These are phyloP conservation scores for Cataglyphis albicans DNA, from an alignment of 2,888 invertebrate genomes.

Conservation along the genomic window DNA sequence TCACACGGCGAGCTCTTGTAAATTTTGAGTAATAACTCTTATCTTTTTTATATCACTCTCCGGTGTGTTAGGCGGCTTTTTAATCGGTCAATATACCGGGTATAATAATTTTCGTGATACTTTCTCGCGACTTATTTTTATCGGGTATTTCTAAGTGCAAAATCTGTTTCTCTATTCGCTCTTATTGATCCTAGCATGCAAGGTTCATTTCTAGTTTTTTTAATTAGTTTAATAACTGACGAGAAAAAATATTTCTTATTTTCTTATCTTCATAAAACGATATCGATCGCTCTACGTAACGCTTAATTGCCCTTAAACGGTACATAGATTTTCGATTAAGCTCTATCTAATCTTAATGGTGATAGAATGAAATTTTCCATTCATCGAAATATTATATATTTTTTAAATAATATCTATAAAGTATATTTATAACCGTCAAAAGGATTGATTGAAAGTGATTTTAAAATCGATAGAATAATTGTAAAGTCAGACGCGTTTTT, in stretches of 20 bases:
- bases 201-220: not conserved
- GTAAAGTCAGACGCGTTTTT: not conserved
- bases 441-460: not conserved
- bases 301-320: not conserved
- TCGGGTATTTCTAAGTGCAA: constrained; percentile 3
- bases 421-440: not conserved
- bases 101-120: constrained; percentile 8
- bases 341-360: constrained; percentile 15
- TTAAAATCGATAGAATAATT: not conserved
- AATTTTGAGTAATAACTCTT: constrained; percentile 50
- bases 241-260: not conserved
- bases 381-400: not conserved
- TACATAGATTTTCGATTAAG: constrained; percentile 31
- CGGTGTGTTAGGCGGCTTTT: constrained; percentile 8
- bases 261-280: not conserved
- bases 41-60: constrained; percentile 37
- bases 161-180: not conserved
- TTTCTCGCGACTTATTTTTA: not conserved
- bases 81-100: constrained; percentile 14
- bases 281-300: not conserved
- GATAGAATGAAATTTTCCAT: constrained; percentile 14
- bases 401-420: not conserved
- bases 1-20: constrained; percentile 45
- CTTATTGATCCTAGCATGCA: not conserved
- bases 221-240: not conserved